Evolutionary conservation across 2,888 invertebrate species (phyloP).

Genomic region (Oligia latruncula): DNA sequence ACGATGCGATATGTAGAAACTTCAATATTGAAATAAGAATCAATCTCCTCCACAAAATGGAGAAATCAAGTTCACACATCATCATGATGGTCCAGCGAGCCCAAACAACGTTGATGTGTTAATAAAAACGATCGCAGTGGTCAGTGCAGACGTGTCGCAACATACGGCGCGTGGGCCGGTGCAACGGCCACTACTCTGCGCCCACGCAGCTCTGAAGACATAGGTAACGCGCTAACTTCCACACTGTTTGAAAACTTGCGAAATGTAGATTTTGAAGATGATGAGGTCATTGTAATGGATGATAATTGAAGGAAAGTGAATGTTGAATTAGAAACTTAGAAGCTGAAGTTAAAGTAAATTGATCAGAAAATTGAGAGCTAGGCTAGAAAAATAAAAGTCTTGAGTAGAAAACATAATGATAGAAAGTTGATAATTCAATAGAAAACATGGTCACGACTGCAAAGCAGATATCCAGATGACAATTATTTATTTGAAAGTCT

Average conservation of each 20-base stretch:
- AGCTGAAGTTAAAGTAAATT: conserved; percentile 24
- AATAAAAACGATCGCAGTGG: conserved; percentile 62
- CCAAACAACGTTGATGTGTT: conserved; percentile 51
- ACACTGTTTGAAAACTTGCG: conserved; percentile 44
- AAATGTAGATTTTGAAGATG: conserved; percentile 37
- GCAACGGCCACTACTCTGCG: conserved; percentile 73
- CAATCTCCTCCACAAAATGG: conserved; percentile 44
- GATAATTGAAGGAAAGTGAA: conserved; percentile 39
- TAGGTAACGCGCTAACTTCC: conserved; percentile 49
- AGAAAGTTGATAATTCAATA: conserved; percentile 33
- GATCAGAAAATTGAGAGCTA: conserved; percentile 41
- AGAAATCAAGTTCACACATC: conserved; percentile 56
- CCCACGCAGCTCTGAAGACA: conserved; percentile 62
- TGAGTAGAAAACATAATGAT: conserved; percentile 22
- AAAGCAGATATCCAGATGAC: conserved; percentile 1
- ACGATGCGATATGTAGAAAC: conserved; percentile 24
- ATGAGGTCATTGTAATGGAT: conserved; percentile 27
- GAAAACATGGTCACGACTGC: conserved; percentile 14
- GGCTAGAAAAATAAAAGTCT: conserved; percentile 28
- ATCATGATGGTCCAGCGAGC: conserved; percentile 41
- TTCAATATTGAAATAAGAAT: conserved; percentile 35
- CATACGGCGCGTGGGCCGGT: conserved; percentile 70
- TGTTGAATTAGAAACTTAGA: conserved; percentile 20
- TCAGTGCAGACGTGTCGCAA: conserved; percentile 69
- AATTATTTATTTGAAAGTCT: not conserved